A percentile compares a stretch with the other conserved stretches of the same genome.
phyloP scores from a whole-genome alignment of 2,797 vertebrate species.

The Chelon auratus region DNA sequence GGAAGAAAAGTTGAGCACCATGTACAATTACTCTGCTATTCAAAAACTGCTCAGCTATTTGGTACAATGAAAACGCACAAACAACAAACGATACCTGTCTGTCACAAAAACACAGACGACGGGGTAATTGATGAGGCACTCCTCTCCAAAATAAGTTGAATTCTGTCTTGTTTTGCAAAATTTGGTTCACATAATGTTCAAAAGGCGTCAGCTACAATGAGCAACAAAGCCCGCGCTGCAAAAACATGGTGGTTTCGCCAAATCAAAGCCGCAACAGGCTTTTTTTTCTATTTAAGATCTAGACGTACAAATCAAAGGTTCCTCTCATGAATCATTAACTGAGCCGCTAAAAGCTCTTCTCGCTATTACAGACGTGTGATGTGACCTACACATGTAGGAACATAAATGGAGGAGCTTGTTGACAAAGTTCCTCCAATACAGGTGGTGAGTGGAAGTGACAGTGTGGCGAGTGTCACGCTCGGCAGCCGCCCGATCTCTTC shows the following conservation, averaged over 20 bases:
- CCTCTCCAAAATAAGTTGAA: constrained; percentile 46
- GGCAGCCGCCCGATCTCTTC: constrained; percentile 50
- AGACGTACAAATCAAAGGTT: neutral
- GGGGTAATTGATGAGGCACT: constrained; percentile 56
- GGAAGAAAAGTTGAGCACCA: constrained; percentile 75
- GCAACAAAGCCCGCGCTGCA: constrained; percentile 20
- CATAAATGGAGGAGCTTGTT: constrained; percentile 5
- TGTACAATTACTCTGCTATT: constrained; percentile 82
- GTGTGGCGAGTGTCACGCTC: constrained; percentile 50
- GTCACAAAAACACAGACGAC: constrained; percentile 59
- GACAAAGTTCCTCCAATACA: constrained; percentile 54
- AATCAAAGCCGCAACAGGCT: constrained; percentile 29
- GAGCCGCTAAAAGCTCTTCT: constrained; percentile 15
- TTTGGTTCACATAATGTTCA: constrained; percentile 29
- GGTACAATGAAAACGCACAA: constrained; percentile 63
- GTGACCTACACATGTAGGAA: constrained; percentile 20
- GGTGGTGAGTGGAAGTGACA: constrained; percentile 53
- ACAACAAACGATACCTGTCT: constrained; percentile 72
- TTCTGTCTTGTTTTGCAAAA: constrained; percentile 32
- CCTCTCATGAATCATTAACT: constrained; percentile 20
- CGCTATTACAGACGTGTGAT: neutral
- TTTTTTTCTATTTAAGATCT: neutral
- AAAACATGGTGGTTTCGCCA: constrained; percentile 10
- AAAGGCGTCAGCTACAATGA: constrained; percentile 24
- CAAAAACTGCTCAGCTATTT: constrained; percentile 71